Percentiles rank a stretch among this genome's conserved stretches.
Conservation (phyloP, 1,140 invertebrate species). For the Drosophila subpulchrella region DNA sequence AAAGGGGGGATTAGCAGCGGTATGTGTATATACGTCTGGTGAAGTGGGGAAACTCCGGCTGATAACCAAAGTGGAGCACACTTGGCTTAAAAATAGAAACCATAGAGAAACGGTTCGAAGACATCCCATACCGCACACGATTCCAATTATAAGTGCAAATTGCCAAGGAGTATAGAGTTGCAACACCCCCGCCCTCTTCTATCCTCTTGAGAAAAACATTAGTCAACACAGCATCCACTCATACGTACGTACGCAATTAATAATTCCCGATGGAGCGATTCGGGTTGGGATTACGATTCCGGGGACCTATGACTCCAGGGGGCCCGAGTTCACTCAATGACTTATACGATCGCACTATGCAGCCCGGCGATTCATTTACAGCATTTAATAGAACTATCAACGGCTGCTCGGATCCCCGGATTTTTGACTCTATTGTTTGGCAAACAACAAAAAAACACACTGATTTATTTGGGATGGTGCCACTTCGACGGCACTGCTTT, state of each 20-base stretch:
- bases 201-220: background rate
- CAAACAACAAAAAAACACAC: constrained; percentile 18
- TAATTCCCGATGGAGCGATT: constrained; percentile 29
- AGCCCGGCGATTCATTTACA: constrained; percentile 9
- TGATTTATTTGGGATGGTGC: constrained; percentile 3
- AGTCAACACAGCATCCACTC: background rate
- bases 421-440: constrained; percentile 22
- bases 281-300: constrained; percentile 1
- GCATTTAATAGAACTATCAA: constrained; percentile 35
- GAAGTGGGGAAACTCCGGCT: constrained; percentile 1
- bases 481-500: background rate
- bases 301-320: constrained; percentile 20
- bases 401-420: background rate
- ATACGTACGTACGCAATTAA: constrained; percentile 17
- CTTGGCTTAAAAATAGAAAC: constrained; percentile 38
- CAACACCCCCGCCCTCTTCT: no score
- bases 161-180: constrained; percentile 11
- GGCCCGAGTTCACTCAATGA: constrained; percentile 17
- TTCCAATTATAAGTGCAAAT: constrained; percentile 30
- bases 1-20: constrained; percentile 8
- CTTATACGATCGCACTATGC: constrained; percentile 4
- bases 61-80: constrained; percentile 41
- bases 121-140: constrained; percentile 2
- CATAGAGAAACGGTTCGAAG: background rate
- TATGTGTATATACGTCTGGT: background rate